These are phyloP conservation scores for Esox lucius DNA, from an alignment of 2,797 vertebrate species.

Conservation along the genomic window DNA sequence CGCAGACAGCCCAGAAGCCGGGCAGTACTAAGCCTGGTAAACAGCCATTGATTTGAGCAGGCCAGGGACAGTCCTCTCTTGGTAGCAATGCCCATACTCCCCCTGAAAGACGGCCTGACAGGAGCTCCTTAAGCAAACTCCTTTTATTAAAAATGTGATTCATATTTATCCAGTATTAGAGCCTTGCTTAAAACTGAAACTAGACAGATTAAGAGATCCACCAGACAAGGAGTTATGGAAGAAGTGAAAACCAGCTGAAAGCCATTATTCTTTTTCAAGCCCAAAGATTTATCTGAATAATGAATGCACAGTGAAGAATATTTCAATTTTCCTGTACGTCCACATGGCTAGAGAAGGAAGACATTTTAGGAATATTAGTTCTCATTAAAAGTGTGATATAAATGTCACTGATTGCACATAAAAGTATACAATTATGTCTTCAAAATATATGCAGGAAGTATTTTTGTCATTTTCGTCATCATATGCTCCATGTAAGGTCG, in stretches of 20 bases:
- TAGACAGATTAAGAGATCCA: slow-evolving; percentile 41
- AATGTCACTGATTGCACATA: background rate
- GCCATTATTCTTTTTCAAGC: slow-evolving; percentile 19
- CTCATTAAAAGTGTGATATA: slow-evolving; percentile 11
- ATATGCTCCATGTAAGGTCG: background rate
- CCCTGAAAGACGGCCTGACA: background rate
- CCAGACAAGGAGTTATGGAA: slow-evolving; percentile 18
- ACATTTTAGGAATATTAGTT: background rate
- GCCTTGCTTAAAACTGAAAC: slow-evolving; percentile 51
- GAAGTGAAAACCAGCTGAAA: slow-evolving; percentile 13
- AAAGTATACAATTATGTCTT: background rate
- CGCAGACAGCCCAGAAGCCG: background rate
- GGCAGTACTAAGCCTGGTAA: slow-evolving; percentile 8
- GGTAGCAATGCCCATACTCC: background rate
- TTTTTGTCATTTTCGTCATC: background rate
- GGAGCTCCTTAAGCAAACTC: slow-evolving; percentile 43
- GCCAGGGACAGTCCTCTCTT: slow-evolving; percentile 1
- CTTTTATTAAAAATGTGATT: slow-evolving; percentile 57
- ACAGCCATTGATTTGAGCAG: slow-evolving; percentile 26
- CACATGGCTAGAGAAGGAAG: background rate
- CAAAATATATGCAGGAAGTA: background rate
- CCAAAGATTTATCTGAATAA: slow-evolving; percentile 24
- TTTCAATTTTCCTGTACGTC: background rate
- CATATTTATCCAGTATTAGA: slow-evolving; percentile 59
- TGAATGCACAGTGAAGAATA: slow-evolving; percentile 5